A percentile compares a stretch with the other conserved stretches of the same genome.
phyloP scores from a whole-genome alignment of 2,797 vertebrate species.

The Alauda arvensis region DNA sequence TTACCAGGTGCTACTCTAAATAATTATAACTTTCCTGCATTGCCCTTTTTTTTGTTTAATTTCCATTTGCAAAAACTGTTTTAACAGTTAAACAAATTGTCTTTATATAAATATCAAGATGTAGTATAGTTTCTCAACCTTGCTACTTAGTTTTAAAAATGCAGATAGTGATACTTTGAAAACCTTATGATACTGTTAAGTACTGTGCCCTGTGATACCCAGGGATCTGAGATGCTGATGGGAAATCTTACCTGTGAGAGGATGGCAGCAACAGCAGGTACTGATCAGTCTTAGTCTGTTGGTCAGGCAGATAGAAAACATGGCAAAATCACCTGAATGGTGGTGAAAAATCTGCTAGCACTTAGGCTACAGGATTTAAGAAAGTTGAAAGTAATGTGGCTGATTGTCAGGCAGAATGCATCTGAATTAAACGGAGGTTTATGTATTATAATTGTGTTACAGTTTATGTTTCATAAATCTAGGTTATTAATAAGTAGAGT shows the following conservation, averaged over 20 bases:
- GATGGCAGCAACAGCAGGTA: background rate
- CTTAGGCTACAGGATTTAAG: background rate
- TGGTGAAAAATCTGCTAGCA: background rate
- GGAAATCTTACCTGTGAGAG: background rate
- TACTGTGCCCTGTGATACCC: background rate
- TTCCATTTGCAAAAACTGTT: background rate
- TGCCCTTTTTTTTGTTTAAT: background rate
- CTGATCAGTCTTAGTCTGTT: background rate
- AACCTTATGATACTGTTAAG: background rate
- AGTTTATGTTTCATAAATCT: background rate
- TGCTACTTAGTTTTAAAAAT: background rate
- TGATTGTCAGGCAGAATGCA: background rate
- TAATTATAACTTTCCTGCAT: background rate
- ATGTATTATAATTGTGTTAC: background rate
- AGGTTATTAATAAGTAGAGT: background rate
- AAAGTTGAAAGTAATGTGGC: background rate
- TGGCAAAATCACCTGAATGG: background rate
- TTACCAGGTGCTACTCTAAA: slow-evolving; percentile 24
- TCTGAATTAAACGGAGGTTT: background rate
- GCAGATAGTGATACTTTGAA: background rate
- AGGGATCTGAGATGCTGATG: background rate
- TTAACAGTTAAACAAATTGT: background rate
- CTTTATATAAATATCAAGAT: background rate
- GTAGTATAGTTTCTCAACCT: background rate
- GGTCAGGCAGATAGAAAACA: background rate